These are phyloP conservation scores for Drosophila dives DNA, from an alignment of 2,888 invertebrate species.

Conservation along the genomic window DNA sequence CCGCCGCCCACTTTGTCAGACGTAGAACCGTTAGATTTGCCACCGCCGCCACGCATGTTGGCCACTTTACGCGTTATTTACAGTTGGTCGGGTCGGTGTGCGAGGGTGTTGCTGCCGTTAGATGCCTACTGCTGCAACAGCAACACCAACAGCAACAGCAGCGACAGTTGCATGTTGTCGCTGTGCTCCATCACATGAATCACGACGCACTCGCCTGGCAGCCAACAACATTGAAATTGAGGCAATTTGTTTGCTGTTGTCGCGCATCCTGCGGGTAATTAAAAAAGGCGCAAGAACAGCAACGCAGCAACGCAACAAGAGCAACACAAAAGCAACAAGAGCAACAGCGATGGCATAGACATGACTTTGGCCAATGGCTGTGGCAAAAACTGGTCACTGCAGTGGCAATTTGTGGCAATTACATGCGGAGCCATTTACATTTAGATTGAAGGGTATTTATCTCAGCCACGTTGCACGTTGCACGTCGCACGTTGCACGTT, in stretches of 20 bases:
- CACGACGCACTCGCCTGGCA: constrained; percentile 74
- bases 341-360: constrained; percentile 60
- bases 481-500: constrained; percentile 35
- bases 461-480: constrained; percentile 61
- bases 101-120: constrained; percentile 72
- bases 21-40: constrained; percentile 67
- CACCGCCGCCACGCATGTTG: constrained; percentile 79
- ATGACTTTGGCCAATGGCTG: constrained; percentile 72
- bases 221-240: constrained; percentile 81
- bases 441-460: constrained; percentile 82
- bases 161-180: constrained; percentile 72
- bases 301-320: constrained; percentile 43
- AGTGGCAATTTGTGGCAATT: constrained; percentile 83
- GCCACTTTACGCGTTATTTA: constrained; percentile 80
- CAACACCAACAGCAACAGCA: constrained; percentile 48
- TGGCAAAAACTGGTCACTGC: constrained; percentile 80
- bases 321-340: constrained; percentile 41
- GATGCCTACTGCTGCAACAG: constrained; percentile 61
- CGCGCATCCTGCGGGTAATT: constrained; percentile 82
- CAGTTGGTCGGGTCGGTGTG: constrained; percentile 65
- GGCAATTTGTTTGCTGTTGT: constrained; percentile 81
- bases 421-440: constrained; percentile 83
- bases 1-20: constrained; percentile 72
- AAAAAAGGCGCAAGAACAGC: constrained; percentile 81
- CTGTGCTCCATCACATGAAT: constrained; percentile 73